These are phyloP conservation scores for Steatocranus sp. DNA, from an alignment of 2,797 vertebrate species.

Conservation along the genomic window DNA sequence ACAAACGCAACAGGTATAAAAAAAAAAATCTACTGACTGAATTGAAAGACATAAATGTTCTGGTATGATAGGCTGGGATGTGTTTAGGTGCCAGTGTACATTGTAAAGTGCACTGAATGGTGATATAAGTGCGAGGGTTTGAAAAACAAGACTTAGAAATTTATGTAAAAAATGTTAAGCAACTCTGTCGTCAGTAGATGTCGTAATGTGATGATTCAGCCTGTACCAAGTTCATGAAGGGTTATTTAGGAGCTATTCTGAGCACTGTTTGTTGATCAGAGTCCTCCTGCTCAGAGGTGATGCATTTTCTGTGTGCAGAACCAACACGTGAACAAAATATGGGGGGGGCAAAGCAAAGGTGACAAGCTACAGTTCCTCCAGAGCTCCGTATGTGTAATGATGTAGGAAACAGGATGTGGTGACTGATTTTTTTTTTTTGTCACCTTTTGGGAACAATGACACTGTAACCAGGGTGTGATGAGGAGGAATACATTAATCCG, in stretches of 20 bases:
- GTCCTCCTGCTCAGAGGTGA: neutral
- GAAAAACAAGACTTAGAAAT: neutral
- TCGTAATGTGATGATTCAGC: neutral
- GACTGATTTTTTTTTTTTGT: neutral
- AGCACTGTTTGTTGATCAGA: conserved; percentile 8
- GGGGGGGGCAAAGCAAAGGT: neutral
- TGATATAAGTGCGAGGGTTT: neutral
- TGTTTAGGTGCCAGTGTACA: neutral
- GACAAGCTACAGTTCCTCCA: neutral
- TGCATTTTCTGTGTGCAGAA: neutral
- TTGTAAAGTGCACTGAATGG: neutral
- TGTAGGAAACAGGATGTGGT: neutral
- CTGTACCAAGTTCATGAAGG: neutral
- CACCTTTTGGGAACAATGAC: conserved; percentile 4
- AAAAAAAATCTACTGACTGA: neutral
- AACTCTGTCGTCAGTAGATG: neutral
- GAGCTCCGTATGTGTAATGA: neutral
- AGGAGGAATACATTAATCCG: conserved; percentile 22
- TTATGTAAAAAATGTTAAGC: neutral
- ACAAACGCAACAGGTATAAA: neutral
- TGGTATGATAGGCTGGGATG: no score
- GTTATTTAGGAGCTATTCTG: neutral
- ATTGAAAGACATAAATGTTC: neutral
- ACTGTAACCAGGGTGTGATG: neutral
- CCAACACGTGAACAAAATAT: neutral